Base-by-base conservation (phyloP, 2,888 invertebrate species). In the Megastigmus dorsalis region DNA sequence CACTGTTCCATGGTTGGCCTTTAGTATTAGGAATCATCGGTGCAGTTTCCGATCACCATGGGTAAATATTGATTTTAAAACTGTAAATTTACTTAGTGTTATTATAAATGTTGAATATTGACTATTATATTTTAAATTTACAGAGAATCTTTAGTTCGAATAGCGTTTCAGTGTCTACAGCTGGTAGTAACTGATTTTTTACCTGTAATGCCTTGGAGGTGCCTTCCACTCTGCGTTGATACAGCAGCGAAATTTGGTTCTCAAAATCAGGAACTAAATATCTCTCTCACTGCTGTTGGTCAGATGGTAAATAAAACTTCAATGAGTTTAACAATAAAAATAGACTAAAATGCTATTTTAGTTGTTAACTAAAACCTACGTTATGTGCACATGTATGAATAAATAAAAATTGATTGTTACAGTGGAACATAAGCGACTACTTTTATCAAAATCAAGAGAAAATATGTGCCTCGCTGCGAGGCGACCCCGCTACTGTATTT, bases 381-480 rank as follows among this genome's bases (percentile, higher is more conserved):
- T n/a, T n/a, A n/a, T n/a, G n/a, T n/a, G n/a, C n/a, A n/a, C n/a
- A n/a, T n/a, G n/a, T n/a, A n/a, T n/a, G n/a, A n/a, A n/a, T n/a
- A n/a, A n/a, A n/a, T n/a, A n/a, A n/a, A n/a, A n/a, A n/a, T n/a
- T n/a, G n/a, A n/a, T n/a, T 66, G 30, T 90, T 91, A 36, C 90
- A 97, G 97, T 99, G 98, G 99, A 99, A 98, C 88, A 97, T 99
- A 83, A 97, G 98, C 0, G 99, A 99, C 89, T 98, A 97, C 87
- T 94, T 98, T 83, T 97, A 95, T 90, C 97, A 98, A 91, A 97
- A 97, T 88, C 95, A 96, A 84, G 95, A 95, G 80, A 95, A 95
- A 88, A 88, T 96, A 54, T 92, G 93, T 82, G 91, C 92, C 68
- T 93, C 94, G 20, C 89, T 95, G 75, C 92, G 92, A 33, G 93